Conservation (phyloP, 1,140 invertebrate genomes). For the Kradibia gibbosae region DNA sequence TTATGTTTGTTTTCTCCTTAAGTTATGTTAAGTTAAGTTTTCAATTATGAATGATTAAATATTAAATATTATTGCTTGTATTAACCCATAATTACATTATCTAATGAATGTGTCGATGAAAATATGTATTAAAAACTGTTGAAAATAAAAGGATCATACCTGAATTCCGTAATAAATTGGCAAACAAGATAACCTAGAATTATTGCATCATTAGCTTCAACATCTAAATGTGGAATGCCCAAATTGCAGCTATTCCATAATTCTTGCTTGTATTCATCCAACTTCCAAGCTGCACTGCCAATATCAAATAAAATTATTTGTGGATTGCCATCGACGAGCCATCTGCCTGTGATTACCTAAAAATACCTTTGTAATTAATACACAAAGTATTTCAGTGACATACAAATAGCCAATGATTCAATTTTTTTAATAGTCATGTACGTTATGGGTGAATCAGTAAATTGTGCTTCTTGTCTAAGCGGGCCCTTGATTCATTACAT, state of each 20-base stretch:
- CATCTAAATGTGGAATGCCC: conserved; percentile 95
- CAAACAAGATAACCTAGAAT: conserved; percentile 97
- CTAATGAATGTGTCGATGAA: no score
- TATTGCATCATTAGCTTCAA: conserved; percentile 97
- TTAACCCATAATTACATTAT: no score
- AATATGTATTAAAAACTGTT: background rate
- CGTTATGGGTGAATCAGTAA: no score
- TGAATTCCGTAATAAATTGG: conserved; percentile 84
- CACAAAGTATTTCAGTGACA: background rate
- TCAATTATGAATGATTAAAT: no score
- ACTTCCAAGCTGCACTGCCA: conserved; percentile 94
- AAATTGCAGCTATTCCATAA: conserved; percentile 89
- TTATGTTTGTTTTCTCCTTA: no score
- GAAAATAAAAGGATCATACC: conserved; percentile 52
- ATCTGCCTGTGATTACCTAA: conserved; percentile 92
- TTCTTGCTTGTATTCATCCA: conserved; percentile 97
- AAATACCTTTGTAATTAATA: conserved; percentile 44
- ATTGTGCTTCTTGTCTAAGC: no score
- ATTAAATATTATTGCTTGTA: no score
- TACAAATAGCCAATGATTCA: no score
- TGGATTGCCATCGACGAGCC: conserved; percentile 99
- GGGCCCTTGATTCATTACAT: no score
- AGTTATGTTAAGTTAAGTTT: no score
- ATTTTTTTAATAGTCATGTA: no score
- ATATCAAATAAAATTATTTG: conserved; percentile 99